Base-by-base conservation (phyloP, 2,113 vertebrate genomes). In the Laticauda laticaudata region DNA sequence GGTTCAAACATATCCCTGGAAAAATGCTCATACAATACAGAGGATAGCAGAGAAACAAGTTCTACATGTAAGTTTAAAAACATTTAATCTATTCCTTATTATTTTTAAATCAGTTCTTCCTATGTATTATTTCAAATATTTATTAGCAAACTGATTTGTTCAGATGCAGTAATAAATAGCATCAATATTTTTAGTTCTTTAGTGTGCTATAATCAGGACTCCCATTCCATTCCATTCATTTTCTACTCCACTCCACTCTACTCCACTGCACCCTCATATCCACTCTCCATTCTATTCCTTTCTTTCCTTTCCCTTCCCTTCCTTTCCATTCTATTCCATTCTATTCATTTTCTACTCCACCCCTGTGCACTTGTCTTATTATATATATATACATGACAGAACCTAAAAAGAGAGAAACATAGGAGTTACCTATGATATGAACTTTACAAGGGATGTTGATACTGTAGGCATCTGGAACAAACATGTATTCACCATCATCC, bases 401-500 rank as follows among this genome's bases (percentile, higher is more conserved):
- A 29, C 34, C 48, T 75, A 86, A 87, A 18, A 92, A 89, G 93
- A 39, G 26, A 55, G 23, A 54, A 59, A 75, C 9, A 2, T 45
- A 56, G 12, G 92, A 97, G 97, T 98, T 97, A 99, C 99, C 99
- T 94, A 99, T 98, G 92, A 99, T 97, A 87, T 98, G 99, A 56
- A 99, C 94, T 98, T 99, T 99, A 95, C 98, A 98, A 87, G 97
- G 96, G 95, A 99, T 98, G 93, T 98, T 98, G 88, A 98, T 96
- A 59, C 98, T 96, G 94, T 99, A 99, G 39, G 98, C 98, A 91
- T 99, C 99, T 39, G 99, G 99, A 92, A 99, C 96, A 96, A 99
- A 99, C 55, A 98, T 98, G 93, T 99, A 99, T 91, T 99, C 99
- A 85, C 98, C 99, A 90, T 98, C 98, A 93, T 99, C 99, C 24